Conservation (phyloP, 2,888 invertebrate species). For the Ormyrus nitidulus region DNA sequence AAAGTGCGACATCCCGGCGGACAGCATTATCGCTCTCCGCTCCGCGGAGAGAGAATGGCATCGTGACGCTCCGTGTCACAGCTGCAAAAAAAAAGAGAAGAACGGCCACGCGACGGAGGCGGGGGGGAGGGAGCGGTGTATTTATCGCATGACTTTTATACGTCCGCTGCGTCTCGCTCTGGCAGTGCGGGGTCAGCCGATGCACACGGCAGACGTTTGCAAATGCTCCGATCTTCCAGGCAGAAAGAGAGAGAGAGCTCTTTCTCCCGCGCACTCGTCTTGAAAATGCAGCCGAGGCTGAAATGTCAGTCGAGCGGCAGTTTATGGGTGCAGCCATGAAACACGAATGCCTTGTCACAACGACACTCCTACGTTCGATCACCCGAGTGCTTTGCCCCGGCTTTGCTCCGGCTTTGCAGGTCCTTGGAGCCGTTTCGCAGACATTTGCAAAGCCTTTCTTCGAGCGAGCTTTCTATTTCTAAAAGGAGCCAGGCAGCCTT, state of each 20-base stretch:
- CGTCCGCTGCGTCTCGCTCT: constrained; percentile 18
- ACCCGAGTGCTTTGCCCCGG: background rate
- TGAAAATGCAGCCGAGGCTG: too few species aligned
- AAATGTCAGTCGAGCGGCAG: constrained; percentile 18
- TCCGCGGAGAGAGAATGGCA: background rate
- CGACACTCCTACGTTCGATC: constrained; percentile 33
- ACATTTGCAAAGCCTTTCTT: background rate
- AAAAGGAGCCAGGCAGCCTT: background rate
- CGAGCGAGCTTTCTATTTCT: background rate
- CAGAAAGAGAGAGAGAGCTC: too few species aligned
- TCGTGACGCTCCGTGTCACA: background rate
- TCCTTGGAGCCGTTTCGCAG: background rate
- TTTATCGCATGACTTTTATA: constrained; percentile 46
- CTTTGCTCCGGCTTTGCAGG: background rate
- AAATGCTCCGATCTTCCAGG: constrained; percentile 3
- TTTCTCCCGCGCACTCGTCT: too few species aligned
- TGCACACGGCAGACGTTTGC: constrained; percentile 26
- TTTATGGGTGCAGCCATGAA: constrained; percentile 27
- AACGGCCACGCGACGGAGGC: background rate
- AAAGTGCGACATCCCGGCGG: constrained; percentile 47
- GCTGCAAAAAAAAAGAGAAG: constrained; percentile 3
- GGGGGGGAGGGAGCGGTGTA: background rate
- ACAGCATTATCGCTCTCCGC: constrained; percentile 37
- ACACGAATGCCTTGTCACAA: constrained; percentile 25
- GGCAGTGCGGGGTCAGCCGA: constrained; percentile 1